These are phyloP conservation scores for Meles meles DNA, from an alignment of 2,113 vertebrate species.

Conservation along the genomic window DNA sequence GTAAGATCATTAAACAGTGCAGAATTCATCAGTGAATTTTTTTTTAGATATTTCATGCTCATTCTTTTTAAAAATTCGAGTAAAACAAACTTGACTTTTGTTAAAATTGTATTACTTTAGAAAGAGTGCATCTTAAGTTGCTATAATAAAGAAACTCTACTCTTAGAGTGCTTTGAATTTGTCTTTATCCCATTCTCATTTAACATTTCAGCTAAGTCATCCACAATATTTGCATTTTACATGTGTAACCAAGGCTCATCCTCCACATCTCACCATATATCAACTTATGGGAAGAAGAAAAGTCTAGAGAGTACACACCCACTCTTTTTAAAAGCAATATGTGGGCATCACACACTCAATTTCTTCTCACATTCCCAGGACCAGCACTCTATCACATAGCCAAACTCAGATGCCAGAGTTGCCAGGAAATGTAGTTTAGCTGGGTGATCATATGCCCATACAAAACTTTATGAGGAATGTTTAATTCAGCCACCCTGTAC, in stretches of 20 bases:
- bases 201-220: background rate
- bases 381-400: background rate
- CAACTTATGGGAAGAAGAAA: background rate
- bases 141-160: background rate
- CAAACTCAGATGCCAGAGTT: background rate
- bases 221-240: background rate
- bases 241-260: background rate
- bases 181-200: background rate
- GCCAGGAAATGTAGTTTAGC: background rate
- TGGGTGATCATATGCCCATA: background rate
- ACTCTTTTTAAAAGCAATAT: background rate
- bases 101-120: background rate
- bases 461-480: background rate
- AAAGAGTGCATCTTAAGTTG: background rate
- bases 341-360: background rate
- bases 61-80: background rate
- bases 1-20: background rate
- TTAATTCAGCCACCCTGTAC: background rate
- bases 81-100: background rate
- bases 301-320: background rate
- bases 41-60: background rate
- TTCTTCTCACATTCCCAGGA: background rate
- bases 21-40: background rate
- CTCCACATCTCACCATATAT: background rate
- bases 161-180: background rate